Base-by-base conservation (phyloP, 2,888 invertebrate species). In the Adelphocoris suturalis region DNA sequence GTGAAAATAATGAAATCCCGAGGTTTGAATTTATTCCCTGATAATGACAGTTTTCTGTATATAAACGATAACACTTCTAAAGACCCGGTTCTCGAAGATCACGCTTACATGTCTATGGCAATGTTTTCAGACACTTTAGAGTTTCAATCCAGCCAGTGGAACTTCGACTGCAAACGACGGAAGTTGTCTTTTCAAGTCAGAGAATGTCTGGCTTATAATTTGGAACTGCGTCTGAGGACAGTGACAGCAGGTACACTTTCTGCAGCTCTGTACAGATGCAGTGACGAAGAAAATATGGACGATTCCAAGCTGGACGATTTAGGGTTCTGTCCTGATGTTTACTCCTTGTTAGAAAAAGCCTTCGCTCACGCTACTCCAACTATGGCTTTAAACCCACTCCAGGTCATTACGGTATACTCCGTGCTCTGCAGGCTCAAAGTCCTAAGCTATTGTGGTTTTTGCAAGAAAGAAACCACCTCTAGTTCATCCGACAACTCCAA, bases 1-100 rank as follows among this genome's bases (percentile, higher is more conserved):
- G 94, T 95, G 48, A 94, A 95, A 94, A 96, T 96, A 93, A 91
- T 92, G 90, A 90, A 90, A n/a, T 23, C 86, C 0, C 95, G 96
- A 0, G 97, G 97, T 0, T 96, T 97, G 90, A 97, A 98, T 92
- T 94, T 98, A 90, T 98, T 98, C 93, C 97, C 98, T 0, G 96
- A 96, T 85, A 95, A 95, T 91, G 98, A 98, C 93, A 96, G 95
- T 0, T 95, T 96, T 92, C 95, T 95, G 92, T 96, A 97, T 92
- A 94, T 97, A 0, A 96, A 96, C 92, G 95, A 94, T 92, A 92
- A 90, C 28, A 92, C 90, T 5, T 92, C 93, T 37, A 94, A 94
- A 91, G 96, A 97, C 92, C 96, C 95, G 94, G 95, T 95, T 0
- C 94, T 95, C 92, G 97, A 97, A 93, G 94, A 95, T 91, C 97